Conservation (phyloP, 1,140 invertebrate genomes). For the Reticulitermes speratus region DNA sequence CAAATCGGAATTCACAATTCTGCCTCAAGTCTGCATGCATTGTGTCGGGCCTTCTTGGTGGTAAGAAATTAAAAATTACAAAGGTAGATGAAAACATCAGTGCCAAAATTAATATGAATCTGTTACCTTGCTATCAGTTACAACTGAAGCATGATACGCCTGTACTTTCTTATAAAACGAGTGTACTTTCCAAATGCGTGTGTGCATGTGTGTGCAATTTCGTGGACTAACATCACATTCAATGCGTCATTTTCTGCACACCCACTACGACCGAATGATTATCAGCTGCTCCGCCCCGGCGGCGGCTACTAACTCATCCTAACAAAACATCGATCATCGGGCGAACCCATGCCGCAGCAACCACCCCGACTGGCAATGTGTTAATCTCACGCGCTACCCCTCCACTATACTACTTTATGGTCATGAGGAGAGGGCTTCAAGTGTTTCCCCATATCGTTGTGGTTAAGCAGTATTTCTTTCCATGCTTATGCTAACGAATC, state of each 20-base stretch:
- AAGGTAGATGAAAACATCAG: no score
- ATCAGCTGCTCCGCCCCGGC: neutral
- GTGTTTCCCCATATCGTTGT: neutral
- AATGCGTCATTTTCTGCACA: neutral
- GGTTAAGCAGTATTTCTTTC: no score
- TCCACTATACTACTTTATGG: neutral
- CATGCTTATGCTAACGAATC: no score
- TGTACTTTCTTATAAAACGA: no score
- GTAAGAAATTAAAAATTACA: no score
- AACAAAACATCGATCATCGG: neutral
- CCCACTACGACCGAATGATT: neutral
- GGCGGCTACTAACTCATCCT: neutral
- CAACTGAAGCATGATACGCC: no score
- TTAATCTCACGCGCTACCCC: neutral
- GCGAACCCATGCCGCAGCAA: neutral
- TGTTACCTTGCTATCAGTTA: no score
- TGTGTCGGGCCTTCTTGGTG: no score
- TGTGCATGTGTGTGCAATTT: neutral
- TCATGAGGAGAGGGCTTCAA: neutral
- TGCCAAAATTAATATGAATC: no score
- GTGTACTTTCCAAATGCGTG: no score
- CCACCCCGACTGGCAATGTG: neutral
- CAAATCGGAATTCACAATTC: no score
- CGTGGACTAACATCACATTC: neutral
- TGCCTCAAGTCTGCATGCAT: no score